Evolutionary conservation across 2,113 vertebrate genomes (phyloP), one percentile per base, ranked within the genome.

Genomic region (Reinhardtius hippoglossoides): DNA sequence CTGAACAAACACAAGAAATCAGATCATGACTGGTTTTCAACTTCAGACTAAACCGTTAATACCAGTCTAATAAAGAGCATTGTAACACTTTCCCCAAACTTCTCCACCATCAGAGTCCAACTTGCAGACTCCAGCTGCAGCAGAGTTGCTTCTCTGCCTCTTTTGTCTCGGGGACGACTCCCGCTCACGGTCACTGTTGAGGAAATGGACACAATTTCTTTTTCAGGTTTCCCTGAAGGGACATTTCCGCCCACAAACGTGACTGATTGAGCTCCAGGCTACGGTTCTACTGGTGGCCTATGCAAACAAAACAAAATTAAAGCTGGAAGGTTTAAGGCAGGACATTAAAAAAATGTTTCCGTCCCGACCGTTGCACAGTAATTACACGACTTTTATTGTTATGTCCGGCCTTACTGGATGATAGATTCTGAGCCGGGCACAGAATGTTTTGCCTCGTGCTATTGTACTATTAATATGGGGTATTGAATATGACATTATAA

Each of bases 401-500:
- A 42, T 26, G 20, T 27, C 54, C 74, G 63, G 35, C 20, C 9
- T 54, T 37, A 42, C 61, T 42, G 9, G 46, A 69, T 65, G 27
- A 74, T 35, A 54, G 56, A 73, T 48, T 27, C n/a, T 35, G 59
- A 52, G 35, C 23, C n/a, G 4, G 15, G 57, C 55, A 20, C 37
- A 61, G 44, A 68, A 44, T 80, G 70, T 85, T 83, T 78, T 54
- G 81, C 27, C 59, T 77, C 65, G 46, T 63, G 67, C 69, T 78
- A 67, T 76, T 40, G 8, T 37, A 64, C 56, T 44, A 71, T 85
- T 88, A 84, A 81, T 85, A 90, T 55, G 48, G 73, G 74, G 44
- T 88, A 80, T 89, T 88, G 85, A 90, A 87, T 84, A 87, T 80
- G 83, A 83, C 84, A 81, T 85, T 88, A 80, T 75, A 82, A 90